phyloP scores from a whole-genome alignment of 2,113 vertebrate genomes.

The Phoxinus phoxinus region DNA sequence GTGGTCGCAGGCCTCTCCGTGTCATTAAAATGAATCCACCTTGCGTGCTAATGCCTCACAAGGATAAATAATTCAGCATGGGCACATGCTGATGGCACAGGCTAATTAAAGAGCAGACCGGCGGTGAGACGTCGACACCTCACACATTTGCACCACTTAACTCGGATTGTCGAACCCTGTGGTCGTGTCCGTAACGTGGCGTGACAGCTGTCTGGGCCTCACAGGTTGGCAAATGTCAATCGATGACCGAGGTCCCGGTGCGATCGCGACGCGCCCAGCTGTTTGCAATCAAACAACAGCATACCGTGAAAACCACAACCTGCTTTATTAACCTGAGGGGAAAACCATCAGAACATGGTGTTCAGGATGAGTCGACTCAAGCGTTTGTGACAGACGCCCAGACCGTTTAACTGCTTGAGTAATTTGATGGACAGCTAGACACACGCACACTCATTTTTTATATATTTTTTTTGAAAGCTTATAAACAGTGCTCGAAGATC shows the following conservation, averaged over 20 bases:
- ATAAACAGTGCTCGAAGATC: slow-evolving; percentile 22
- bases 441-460: background rate
- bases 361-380: slow-evolving; percentile 33
- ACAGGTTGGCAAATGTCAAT: slow-evolving; percentile 52
- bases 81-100: slow-evolving; percentile 36
- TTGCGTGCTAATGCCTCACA: slow-evolving; percentile 39
- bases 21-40: slow-evolving; percentile 17
- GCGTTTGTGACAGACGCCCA: slow-evolving; percentile 48
- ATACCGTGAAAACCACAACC: slow-evolving; percentile 28
- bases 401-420: slow-evolving; percentile 25
- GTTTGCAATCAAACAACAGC: slow-evolving; percentile 39
- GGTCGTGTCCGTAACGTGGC: slow-evolving; percentile 28
- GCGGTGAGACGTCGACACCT: slow-evolving; percentile 47
- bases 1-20: slow-evolving; percentile 12
- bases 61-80: slow-evolving; percentile 47
- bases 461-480: slow-evolving; percentile 4
- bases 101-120: slow-evolving; percentile 48
- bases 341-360: slow-evolving; percentile 42
- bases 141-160: slow-evolving; percentile 56
- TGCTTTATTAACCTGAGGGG: slow-evolving; percentile 52
- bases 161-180: slow-evolving; percentile 20
- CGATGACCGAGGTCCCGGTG: slow-evolving; percentile 22
- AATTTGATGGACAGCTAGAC: slow-evolving; percentile 35
- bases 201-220: slow-evolving; percentile 46
- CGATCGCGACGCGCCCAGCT: slow-evolving; percentile 6